phyloP scores from a whole-genome alignment of 2,888 invertebrate species.

The Thereva unica region DNA sequence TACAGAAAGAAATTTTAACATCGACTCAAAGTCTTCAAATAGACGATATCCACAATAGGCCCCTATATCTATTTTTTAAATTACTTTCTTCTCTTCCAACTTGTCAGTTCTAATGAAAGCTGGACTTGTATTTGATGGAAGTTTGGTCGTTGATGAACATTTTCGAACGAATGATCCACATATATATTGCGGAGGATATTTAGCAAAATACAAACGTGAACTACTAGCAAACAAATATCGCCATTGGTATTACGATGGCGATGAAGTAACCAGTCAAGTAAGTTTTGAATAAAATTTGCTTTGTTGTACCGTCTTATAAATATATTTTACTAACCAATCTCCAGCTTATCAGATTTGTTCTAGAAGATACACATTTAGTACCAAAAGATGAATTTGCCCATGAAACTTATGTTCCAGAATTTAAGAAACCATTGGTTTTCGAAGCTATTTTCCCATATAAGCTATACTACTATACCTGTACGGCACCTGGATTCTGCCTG shows the following conservation, averaged over 20 bases:
- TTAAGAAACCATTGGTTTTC: background rate
- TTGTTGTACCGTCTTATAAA: no score
- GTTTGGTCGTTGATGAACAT: conserved; percentile 65
- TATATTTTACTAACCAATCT: background rate
- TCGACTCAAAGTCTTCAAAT: no score
- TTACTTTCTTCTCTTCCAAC: no score
- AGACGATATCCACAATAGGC: no score
- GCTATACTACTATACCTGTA: background rate
- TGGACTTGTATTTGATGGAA: conserved; percentile 66
- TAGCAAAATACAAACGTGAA: conserved; percentile 67
- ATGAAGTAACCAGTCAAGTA: conserved; percentile 68
- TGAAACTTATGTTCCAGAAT: conserved; percentile 49
- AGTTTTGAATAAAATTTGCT: conserved; percentile 47
- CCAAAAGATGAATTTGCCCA: background rate
- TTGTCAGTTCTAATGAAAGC: conserved; percentile 62
- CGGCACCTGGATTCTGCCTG: background rate
- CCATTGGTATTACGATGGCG: conserved; percentile 64
- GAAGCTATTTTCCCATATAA: conserved; percentile 1
- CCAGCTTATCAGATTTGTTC: background rate
- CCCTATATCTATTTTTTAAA: no score
- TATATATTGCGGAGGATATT: conserved; percentile 69
- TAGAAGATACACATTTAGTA: background rate
- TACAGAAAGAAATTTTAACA: no score
- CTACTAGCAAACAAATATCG: conserved; percentile 61
- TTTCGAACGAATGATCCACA: conserved; percentile 68